Conservation (phyloP, 2,797 vertebrate genomes). For the Zalophus californianus region DNA sequence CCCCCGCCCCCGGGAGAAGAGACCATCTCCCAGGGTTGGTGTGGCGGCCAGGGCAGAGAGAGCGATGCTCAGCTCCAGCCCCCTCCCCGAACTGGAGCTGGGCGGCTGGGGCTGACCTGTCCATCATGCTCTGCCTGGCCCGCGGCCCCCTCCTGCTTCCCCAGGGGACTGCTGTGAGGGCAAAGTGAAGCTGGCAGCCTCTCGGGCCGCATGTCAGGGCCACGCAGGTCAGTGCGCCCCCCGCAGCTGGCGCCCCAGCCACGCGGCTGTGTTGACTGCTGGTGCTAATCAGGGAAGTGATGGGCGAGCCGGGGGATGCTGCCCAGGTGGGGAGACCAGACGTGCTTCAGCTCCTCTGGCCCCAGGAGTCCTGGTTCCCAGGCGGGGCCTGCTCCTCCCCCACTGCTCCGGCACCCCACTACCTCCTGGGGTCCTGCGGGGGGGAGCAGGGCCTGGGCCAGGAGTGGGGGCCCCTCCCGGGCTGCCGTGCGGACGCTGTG, state of each 20-base stretch:
- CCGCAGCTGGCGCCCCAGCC: not conserved
- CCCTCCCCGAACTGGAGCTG: not conserved
- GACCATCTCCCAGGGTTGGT: not conserved
- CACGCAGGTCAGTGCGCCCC: not conserved
- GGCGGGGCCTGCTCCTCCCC: not conserved
- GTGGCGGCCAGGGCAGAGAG: not conserved
- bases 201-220: not conserved
- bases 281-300: not conserved
- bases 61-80: not conserved
- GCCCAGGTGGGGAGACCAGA: not conserved
- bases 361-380: not conserved
- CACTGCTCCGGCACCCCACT: fast-evolving
- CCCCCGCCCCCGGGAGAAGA: not conserved
- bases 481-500: not conserved
- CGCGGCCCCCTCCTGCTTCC: not conserved
- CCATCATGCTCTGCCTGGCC: not conserved
- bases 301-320: fast-evolving
- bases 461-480: not conserved
- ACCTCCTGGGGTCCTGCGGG: not conserved
- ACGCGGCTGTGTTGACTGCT: not conserved
- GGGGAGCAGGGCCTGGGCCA: not conserved
- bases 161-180: fast-evolving
- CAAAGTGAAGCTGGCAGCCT: not conserved
- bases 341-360: fast-evolving
- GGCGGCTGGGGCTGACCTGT: not conserved